Conservation (phyloP, 2,888 invertebrate genomes). For the Acronicta psi region DNA sequence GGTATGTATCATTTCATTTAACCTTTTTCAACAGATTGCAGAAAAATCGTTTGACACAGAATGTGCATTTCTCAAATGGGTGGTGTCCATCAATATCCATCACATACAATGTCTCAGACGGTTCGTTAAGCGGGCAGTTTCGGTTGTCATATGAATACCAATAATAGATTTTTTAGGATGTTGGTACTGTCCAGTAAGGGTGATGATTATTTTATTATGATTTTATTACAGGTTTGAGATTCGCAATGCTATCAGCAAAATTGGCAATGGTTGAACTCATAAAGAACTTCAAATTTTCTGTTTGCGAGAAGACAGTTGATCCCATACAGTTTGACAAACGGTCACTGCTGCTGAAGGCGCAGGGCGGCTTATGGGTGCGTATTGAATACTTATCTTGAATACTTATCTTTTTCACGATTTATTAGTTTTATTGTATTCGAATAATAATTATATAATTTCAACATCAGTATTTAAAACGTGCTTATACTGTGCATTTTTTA, state of each 20-base stretch:
- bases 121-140: too few species aligned
- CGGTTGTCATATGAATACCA: too few species aligned
- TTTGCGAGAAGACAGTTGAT: slow-evolving; percentile 76
- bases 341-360: slow-evolving; percentile 76
- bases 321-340: slow-evolving; percentile 76
- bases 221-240: slow-evolving; percentile 80
- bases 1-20: slow-evolving; percentile 65
- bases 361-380: slow-evolving; percentile 78
- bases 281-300: slow-evolving; percentile 79
- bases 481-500: too few species aligned
- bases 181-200: too few species aligned
- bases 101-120: too few species aligned
- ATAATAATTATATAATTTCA: neutral
- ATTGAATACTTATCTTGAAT: slow-evolving; percentile 63
- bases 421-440: neutral
- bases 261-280: slow-evolving; percentile 81
- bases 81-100: too few species aligned
- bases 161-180: too few species aligned
- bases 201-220: neutral
- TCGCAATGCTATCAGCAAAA: slow-evolving; percentile 86
- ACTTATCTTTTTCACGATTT: neutral
- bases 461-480: neutral
- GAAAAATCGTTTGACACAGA: too few species aligned
- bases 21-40: too few species aligned
- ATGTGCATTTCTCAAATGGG: too few species aligned